phyloP scores from a whole-genome alignment of 2,113 vertebrate genomes.

The Hippocampus mohnikei region DNA sequence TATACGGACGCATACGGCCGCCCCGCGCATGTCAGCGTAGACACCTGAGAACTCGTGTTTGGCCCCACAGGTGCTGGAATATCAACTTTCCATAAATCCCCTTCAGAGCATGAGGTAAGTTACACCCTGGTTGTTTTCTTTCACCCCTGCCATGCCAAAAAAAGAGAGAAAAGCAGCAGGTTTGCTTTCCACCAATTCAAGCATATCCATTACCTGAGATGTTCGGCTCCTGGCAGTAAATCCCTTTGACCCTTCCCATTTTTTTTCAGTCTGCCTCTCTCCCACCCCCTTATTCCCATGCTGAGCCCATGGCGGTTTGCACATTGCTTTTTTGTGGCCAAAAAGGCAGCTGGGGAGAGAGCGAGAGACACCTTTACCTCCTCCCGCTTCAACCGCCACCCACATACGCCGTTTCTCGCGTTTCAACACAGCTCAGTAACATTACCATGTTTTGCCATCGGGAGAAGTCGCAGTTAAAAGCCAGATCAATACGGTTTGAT shows the following conservation, averaged over 20 bases:
- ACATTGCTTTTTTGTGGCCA: constrained; percentile 39
- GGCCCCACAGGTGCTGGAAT: constrained; percentile 56
- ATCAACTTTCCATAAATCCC: constrained; percentile 60
- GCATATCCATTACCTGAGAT: constrained; percentile 76
- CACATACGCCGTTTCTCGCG: constrained; percentile 32
- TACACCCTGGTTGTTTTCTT: constrained; percentile 62
- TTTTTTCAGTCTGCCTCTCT: constrained; percentile 23
- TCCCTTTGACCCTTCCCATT: constrained; percentile 67
- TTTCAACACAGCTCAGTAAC: constrained; percentile 58
- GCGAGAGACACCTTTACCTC: constrained; percentile 35
- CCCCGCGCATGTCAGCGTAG: constrained; percentile 35
- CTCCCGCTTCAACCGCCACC: constrained; percentile 25
- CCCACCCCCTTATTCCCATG: constrained; percentile 29
- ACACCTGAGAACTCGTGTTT: constrained; percentile 50
- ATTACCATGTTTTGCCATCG: constrained; percentile 66
- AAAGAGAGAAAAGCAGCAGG: constrained; percentile 56
- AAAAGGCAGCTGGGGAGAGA: constrained; percentile 31
- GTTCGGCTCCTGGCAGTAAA: constrained; percentile 67
- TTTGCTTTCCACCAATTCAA: constrained; percentile 67
- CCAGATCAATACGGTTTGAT: constrained; percentile 61
- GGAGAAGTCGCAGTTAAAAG: constrained; percentile 53
- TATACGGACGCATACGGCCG: constrained; percentile 17
- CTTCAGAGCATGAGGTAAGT: constrained; percentile 53
- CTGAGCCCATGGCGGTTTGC: constrained; percentile 37
- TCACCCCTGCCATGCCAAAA: constrained; percentile 49